Evolutionary conservation across 2,888 invertebrate species (phyloP), one percentile per base, ranked within the genome.

Genomic region (Pollenia amentaria): DNA sequence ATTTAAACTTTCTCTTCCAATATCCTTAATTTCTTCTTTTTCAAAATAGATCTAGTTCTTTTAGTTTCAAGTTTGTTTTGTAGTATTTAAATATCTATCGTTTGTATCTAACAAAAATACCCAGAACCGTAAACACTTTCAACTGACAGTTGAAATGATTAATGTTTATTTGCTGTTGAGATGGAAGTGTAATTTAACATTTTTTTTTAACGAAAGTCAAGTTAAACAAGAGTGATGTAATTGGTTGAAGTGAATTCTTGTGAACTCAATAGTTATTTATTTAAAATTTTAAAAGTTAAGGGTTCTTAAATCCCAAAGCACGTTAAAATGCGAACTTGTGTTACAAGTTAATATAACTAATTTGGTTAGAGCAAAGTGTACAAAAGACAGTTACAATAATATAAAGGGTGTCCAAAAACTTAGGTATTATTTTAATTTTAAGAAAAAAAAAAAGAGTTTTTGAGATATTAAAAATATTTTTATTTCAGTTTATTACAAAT

Each of bases 101-200:
- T 7, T 72, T 44, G 10, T 0, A n/a, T 42, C 4, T 73, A 60
- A 69, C 18, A 21, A 8, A 40, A 48, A 79, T 44, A 65, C 72
- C 21, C 55, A 62, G 57, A 79, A 70, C n/a, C 55, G 46, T 72
- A 38, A 64, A 53, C 72, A 80, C 53, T 51, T 48, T 64, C 14
- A 55, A n/a, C 44, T 65, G 80, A 55, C 73, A 73, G 48, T 18
- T 57, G 9, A 40, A 65, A 65, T 81, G 73, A 81, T 81, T 65
- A 65, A 81, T 73, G 65, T 44, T 57, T 55, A 46, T 64, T 55
- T 72, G 64, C 9, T 21, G 16, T 21, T 29, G 7, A 40, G n/a
- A 7, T 44, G 42, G 53, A 51, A 65, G 4, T 16, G 14, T 60
- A 57, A 46, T 73, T 73, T 73, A 46, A 21, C 46, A 11, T 46